Conservation (phyloP, 2,797 vertebrate species). For the Poeciliopsis presidionis region DNA sequence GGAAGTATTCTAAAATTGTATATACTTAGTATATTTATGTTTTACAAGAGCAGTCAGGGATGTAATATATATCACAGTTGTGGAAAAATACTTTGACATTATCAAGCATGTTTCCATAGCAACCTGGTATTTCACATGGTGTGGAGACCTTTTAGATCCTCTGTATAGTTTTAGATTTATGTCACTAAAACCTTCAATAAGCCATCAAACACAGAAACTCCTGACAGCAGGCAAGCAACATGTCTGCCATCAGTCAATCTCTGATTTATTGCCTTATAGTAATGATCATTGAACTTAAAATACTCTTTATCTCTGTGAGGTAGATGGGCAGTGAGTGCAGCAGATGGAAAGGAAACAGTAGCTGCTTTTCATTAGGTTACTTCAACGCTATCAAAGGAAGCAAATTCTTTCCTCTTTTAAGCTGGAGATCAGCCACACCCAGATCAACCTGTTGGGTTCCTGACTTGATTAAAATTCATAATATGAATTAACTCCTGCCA, state of each 20-base stretch:
- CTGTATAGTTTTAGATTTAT: neutral
- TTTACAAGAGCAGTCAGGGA: neutral
- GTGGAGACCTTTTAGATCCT: neutral
- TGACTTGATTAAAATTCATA: slow-evolving; percentile 50
- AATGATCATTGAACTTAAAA: neutral
- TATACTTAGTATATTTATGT: neutral
- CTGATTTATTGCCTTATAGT: neutral
- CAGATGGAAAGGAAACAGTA: neutral
- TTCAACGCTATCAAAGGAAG: neutral
- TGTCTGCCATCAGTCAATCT: neutral
- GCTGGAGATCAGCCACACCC: neutral
- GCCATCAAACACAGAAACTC: neutral
- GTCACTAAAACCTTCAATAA: neutral
- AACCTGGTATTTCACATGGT: neutral
- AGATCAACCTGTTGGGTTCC: neutral
- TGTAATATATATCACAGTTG: neutral
- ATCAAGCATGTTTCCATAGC: neutral
- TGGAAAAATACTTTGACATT: neutral
- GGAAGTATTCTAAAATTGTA: too few species aligned
- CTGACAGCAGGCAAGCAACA: neutral
- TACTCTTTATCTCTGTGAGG: neutral
- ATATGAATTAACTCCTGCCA: slow-evolving; percentile 58
- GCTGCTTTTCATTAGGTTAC: neutral
- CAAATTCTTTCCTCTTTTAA: neutral
- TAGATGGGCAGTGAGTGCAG: neutral